A percentile compares a stretch with the other conserved stretches of the same genome.
Evolutionary conservation across 2,888 invertebrate genomes (phyloP).

Genomic region (Parasteatoda lunata): DNA sequence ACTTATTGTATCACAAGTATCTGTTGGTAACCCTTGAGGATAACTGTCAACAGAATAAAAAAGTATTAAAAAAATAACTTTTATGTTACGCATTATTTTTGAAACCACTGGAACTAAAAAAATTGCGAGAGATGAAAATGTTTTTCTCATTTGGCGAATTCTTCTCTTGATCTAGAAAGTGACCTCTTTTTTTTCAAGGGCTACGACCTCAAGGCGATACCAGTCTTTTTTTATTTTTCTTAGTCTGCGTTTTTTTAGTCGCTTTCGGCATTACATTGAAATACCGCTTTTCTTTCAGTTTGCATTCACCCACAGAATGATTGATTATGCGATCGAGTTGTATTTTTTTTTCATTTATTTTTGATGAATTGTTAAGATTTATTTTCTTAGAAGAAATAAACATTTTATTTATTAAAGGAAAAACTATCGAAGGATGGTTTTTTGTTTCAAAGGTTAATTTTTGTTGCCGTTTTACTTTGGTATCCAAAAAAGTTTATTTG

Average conservation of each 20-base stretch:
- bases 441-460: too few species aligned
- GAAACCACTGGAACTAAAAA: not conserved
- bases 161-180: not conserved
- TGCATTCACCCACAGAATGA: not conserved
- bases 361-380: not conserved
- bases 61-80: not conserved
- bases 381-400: too few species aligned
- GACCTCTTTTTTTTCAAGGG: slow-evolving; percentile 52
- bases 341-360: not conserved
- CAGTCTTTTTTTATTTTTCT: slow-evolving; percentile 45
- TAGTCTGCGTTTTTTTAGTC: not conserved
- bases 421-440: too few species aligned
- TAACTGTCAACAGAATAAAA: slow-evolving; percentile 15
- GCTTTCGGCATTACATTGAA: not conserved
- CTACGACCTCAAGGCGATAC: slow-evolving; percentile 40
- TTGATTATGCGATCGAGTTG: not conserved
- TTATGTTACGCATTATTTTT: not conserved
- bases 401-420: too few species aligned
- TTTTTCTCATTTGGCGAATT: slow-evolving; percentile 6
- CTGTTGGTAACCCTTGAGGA: slow-evolving; percentile 58
- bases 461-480: too few species aligned
- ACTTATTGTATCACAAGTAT: slow-evolving; percentile 56
- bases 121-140: too few species aligned
- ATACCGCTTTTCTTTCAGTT: not conserved
- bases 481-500: too few species aligned